Base-by-base conservation (phyloP, 2,113 vertebrate species). In the Chionodraco myersi region DNA sequence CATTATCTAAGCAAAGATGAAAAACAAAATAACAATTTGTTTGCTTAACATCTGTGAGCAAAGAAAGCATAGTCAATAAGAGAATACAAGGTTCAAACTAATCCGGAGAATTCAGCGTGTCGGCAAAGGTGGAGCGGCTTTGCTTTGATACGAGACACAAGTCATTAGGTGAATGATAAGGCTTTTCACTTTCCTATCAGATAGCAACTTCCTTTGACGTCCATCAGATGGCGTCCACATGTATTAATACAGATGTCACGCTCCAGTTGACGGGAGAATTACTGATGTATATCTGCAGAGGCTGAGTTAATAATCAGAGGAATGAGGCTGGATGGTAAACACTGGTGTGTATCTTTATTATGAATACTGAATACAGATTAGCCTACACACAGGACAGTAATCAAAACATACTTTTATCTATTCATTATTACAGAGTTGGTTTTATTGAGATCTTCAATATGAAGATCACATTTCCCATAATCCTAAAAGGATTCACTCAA, bases 391-490 rank as follows among this genome's bases (percentile, higher is more conserved):
- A 84, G 60, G 63, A 79, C 73, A 62, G 80, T 86, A 79, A 87
- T 88, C 85, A 90, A 86, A 91, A 90, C 81, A 87, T 75, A 87
- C 80, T 83, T 41, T 88, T 78, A 85, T 87, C 77, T 91, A 88
- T 87, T 89, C 79, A 84, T 91, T 60, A 66, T 79, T 86, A 80
- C 58, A 91, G 89, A 91, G 71, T 63, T 72, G 77, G 71, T 71
- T 71, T 67, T 82, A 86, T 64, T 75, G 78, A 86, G 80, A 85
- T 90, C 93, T 94, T 94, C 94, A 94, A 93, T 94, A 90, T 95
- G 93, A 94, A 94, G 92, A 94, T 80, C 84, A 53, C 58, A 71
- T 78, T 73, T 78, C 62, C 49, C 74, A 74, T 48, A 30, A 74
- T 75, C 72, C 54, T 83, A 77, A 21, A 62, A 82, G 60, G 34